These are phyloP conservation scores for Nymphalis polychloros DNA, from an alignment of 2,888 invertebrate species.

Conservation along the genomic window DNA sequence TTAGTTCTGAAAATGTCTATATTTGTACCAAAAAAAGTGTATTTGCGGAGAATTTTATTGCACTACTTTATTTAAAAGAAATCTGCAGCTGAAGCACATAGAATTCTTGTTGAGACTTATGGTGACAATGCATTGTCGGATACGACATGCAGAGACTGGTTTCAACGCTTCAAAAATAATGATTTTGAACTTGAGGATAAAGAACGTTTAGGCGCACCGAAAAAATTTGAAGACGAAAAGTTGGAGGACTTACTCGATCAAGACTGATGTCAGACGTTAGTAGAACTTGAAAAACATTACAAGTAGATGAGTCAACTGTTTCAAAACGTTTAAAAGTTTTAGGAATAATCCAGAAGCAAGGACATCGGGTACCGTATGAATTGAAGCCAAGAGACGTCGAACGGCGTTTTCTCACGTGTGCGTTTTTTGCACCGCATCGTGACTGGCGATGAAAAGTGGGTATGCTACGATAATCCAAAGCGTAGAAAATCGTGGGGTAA, in stretches of 20 bases:
- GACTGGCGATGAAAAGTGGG: conserved; percentile 31
- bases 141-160: too few relatives aligned
- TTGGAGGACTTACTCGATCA: not conserved
- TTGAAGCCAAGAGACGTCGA: conserved; percentile 39
- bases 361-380: conserved; percentile 27
- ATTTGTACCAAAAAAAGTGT: conserved; percentile 14
- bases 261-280: conserved; percentile 5
- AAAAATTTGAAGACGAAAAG: too few relatives aligned
- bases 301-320: not conserved
- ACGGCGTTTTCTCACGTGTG: conserved; percentile 34
- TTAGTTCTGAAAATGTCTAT: conserved; percentile 7
- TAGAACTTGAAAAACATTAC: too few relatives aligned
- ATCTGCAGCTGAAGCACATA: conserved; percentile 4
- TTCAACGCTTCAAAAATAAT: too few relatives aligned
- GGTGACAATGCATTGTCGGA: not conserved
- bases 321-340: conserved; percentile 20
- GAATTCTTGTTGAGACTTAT: conserved; percentile 19
- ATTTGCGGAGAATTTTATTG: conserved; percentile 26
- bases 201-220: too few relatives aligned
- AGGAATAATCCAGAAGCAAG: conserved; percentile 25
- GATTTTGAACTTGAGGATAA: too few relatives aligned
- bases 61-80: conserved; percentile 11
- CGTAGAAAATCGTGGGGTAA: conserved; percentile 28
- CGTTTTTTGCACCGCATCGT: conserved; percentile 27
- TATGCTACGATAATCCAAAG: conserved; percentile 32